These are phyloP conservation scores for Delphinus delphis DNA, from an alignment of 2,113 vertebrate species.

Conservation along the genomic window DNA sequence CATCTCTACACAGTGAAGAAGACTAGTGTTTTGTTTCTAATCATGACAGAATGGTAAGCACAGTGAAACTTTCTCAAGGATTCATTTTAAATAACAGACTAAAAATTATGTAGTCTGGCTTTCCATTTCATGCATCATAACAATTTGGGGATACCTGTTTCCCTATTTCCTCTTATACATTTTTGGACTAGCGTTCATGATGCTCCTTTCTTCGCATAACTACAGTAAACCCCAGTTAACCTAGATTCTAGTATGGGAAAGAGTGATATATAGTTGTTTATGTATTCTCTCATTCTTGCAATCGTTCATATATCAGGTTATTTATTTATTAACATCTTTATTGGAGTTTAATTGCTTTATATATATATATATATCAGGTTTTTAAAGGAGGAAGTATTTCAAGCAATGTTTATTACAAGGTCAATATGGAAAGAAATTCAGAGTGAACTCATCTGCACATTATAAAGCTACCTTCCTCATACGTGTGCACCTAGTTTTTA, in stretches of 20 bases:
- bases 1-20: background rate
- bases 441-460: constrained; percentile 11
- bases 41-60: background rate
- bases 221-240: background rate
- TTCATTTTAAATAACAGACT: background rate
- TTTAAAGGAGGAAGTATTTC: background rate
- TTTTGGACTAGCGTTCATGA: background rate
- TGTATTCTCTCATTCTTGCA: background rate
- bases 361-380: background rate
- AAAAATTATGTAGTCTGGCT: background rate
- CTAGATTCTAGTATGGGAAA: background rate
- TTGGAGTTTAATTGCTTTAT: too few species aligned
- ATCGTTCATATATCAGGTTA: background rate
- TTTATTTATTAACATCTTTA: too few species aligned
- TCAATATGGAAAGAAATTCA: constrained; percentile 44
- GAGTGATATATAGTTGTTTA: background rate
- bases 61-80: background rate
- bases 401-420: background rate
- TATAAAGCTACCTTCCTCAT: constrained; percentile 29
- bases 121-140: background rate
- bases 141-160: background rate
- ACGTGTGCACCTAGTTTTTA: background rate
- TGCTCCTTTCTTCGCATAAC: background rate
- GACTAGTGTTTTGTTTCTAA: background rate
- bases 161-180: background rate